Base-by-base conservation (phyloP, 2,797 vertebrate species). In the Sarcoramphus papa region DNA sequence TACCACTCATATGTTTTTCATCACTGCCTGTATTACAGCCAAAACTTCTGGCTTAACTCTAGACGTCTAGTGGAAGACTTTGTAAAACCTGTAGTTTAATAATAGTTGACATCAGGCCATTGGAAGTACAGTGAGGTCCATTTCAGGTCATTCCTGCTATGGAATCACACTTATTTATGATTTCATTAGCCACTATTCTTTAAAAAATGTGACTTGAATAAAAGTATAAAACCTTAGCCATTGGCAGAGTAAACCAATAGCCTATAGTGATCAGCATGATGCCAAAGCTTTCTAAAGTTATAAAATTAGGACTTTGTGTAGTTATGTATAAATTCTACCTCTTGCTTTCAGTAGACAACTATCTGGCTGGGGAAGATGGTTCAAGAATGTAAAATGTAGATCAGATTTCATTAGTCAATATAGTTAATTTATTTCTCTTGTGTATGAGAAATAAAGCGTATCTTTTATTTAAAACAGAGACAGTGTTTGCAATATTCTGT, bases 1-100 rank as follows among this genome's bases (percentile, higher is more conserved):
- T 98, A 98, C 97, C 96, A 97, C 97, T 99, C 99, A 99, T 99
- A 97, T 99, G 99, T 98, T 99, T 99, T 98, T 98, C 98, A 99
- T 99, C 99, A 98, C 98, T 95, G 97, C 98, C 98, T 99, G 98
- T 98, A 98, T 96, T 94, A 28, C 81, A 97, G 99, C 99, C 99
- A 99, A 98, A 97, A 98, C 97, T 97, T 98, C 98, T 98, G 97
- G 97, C 96, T 98, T 98, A 98, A 98, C 98, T 98, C 98, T 98
- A 98, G 98, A 98, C 96, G 93, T 98, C 98, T 98, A 98, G 97
- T 97, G 97, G 97, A 97, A 97, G 97, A 97, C 97, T 98, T 98
- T 97, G 97, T 98, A 98, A 97, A 98, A 97, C 95, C 88, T 77
- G 92, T 95, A 91, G 90, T 97, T 97, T 98, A 98, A 97, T 98